phyloP scores from a whole-genome alignment of 2,888 invertebrate species.

The Pammene aurita region DNA sequence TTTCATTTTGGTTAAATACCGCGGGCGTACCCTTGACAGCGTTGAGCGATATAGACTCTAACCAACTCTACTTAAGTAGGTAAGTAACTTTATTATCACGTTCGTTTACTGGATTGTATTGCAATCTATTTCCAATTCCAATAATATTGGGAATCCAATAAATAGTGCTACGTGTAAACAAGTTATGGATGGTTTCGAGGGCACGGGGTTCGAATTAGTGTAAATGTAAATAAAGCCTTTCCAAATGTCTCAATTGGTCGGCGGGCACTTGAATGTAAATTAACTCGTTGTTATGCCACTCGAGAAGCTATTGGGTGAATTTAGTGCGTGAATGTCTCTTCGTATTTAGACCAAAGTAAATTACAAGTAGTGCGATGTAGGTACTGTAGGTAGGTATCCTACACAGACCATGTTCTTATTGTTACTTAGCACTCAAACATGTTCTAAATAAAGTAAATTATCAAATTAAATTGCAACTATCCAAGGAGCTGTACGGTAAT shows the following conservation, averaged over 20 bases:
- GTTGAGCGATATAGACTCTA: too few relatives aligned
- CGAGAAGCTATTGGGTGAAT: slow-evolving; percentile 19
- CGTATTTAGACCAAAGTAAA: slow-evolving; percentile 9
- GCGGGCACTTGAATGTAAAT: slow-evolving; percentile 33
- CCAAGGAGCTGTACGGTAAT: too few relatives aligned
- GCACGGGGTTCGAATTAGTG: slow-evolving; percentile 5
- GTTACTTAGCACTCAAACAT: too few relatives aligned
- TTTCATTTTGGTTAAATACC: too few relatives aligned
- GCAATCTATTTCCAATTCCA: slow-evolving; percentile 1
- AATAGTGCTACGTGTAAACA: neutral
- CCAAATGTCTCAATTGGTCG: slow-evolving; percentile 28
- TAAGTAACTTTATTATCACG: neutral
- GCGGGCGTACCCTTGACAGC: too few relatives aligned
- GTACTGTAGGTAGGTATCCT: neutral
- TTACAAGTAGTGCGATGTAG: neutral
- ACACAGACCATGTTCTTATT: too few relatives aligned
- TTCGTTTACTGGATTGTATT: neutral
- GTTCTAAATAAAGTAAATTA: too few relatives aligned
- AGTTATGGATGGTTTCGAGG: slow-evolving; percentile 6
- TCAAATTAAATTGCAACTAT: too few relatives aligned
- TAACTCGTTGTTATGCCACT: slow-evolving; percentile 28
- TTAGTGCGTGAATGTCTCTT: slow-evolving; percentile 23
- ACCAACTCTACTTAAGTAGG: neutral
- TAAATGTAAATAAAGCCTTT: slow-evolving; percentile 34
- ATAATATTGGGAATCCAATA: neutral